A percentile compares a stretch with the other conserved stretches of the same genome.
Conservation (phyloP, 1,140 invertebrate genomes). For the Danaus melanippus region DNA sequence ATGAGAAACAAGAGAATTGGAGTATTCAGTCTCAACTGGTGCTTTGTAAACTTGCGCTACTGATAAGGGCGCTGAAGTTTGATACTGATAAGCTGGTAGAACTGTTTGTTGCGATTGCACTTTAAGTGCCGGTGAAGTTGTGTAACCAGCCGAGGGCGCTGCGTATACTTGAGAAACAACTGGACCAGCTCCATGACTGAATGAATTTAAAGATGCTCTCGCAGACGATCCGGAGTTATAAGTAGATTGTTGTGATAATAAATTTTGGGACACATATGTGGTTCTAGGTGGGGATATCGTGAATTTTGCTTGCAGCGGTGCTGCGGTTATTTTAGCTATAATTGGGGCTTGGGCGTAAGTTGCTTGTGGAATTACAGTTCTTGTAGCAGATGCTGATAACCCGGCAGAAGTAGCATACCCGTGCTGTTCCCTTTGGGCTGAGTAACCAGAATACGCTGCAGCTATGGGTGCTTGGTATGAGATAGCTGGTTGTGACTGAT, state of each 20-base stretch:
- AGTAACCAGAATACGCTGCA: constrained; percentile 27
- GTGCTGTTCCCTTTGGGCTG: constrained; percentile 43
- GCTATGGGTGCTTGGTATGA: constrained; percentile 39
- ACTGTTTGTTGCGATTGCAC: constrained; percentile 29
- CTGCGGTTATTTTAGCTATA: constrained; percentile 65
- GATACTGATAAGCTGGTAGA: constrained; percentile 16
- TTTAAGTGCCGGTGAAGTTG: constrained; percentile 39
- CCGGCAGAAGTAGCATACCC: constrained; percentile 65
- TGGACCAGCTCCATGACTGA: constrained; percentile 41
- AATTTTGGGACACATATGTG: constrained; percentile 43
- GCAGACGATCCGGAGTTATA: constrained; percentile 36
- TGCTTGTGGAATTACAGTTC: constrained; percentile 43
- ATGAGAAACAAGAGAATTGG: constrained; percentile 24
- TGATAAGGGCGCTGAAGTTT: constrained; percentile 5
- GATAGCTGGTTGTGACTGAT: constrained; percentile 19
- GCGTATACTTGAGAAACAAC: constrained; percentile 61
- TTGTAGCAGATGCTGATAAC: constrained; percentile 42
- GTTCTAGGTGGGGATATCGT: constrained; percentile 39
- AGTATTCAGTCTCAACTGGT: constrained; percentile 24
- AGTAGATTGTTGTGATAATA: constrained; percentile 33
- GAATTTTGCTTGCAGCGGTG: constrained; percentile 62
- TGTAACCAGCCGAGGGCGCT: constrained; percentile 44
- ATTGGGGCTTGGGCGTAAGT: constrained; percentile 66
- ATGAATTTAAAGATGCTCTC: constrained; percentile 50
- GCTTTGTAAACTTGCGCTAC: constrained; percentile 16